A percentile compares a stretch with the other conserved stretches of the same genome.
Evolutionary conservation across 2,797 vertebrate genomes (phyloP).

Genomic region (Poliocrania exsul): DNA sequence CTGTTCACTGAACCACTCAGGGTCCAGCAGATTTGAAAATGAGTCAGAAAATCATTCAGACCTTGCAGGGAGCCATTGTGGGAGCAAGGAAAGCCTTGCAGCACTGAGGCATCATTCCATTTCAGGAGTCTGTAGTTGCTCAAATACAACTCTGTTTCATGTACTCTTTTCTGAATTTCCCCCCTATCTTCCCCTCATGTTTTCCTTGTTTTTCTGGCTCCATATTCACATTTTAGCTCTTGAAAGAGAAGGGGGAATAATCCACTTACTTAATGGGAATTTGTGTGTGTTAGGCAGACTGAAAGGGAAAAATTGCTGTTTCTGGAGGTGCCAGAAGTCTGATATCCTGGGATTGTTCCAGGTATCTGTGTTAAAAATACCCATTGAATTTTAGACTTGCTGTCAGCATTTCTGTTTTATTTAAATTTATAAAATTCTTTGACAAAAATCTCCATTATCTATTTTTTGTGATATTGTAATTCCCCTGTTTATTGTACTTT

Average conservation of each 20-base stretch:
- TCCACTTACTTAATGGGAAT: background rate
- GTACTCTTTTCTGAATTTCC: background rate
- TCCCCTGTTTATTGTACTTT: background rate
- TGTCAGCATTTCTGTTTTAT: background rate
- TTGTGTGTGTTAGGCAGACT: background rate
- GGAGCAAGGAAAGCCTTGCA: background rate
- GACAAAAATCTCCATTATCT: background rate
- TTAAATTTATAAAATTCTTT: background rate
- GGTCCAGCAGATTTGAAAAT: constrained; percentile 1
- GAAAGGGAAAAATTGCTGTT: background rate
- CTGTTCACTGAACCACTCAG: background rate
- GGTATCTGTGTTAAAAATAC: background rate
- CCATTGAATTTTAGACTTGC: background rate
- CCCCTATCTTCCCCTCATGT: background rate
- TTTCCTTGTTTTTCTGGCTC: background rate
- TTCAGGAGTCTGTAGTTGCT: background rate
- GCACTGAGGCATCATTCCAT: background rate
- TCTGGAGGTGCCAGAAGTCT: background rate
- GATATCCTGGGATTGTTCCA: background rate
- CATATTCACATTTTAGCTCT: background rate
- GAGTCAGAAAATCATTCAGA: background rate
- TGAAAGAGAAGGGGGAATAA: background rate
- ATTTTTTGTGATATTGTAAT: background rate
- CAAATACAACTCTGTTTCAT: background rate
- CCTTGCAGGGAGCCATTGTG: background rate